A percentile compares a stretch with the other conserved stretches of the same genome.
Evolutionary conservation across 2,797 vertebrate species (phyloP).

Genomic region (Pogoniulus pusillus): DNA sequence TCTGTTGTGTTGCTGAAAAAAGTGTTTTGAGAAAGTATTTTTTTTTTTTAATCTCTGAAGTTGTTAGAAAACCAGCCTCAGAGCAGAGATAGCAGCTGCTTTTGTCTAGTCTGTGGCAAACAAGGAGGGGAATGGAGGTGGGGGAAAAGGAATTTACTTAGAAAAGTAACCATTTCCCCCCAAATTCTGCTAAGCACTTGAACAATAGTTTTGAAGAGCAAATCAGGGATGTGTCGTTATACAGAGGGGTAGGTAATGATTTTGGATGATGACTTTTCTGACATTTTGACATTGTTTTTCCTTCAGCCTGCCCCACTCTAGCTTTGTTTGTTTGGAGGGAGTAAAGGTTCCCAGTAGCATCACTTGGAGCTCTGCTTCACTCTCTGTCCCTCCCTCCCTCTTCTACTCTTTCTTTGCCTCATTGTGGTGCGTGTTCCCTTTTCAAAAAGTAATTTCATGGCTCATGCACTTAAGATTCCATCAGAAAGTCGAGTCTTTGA

Average conservation of each 20-base stretch:
- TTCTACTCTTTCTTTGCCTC: not conserved
- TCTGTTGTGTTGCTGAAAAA: not conserved
- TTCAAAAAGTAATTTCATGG: conserved; percentile 83
- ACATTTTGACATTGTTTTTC: not conserved
- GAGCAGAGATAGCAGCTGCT: not conserved
- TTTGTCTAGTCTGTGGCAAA: not conserved
- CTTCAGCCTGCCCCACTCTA: not conserved
- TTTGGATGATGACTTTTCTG: conserved; percentile 21
- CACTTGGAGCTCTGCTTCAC: conserved; percentile 1
- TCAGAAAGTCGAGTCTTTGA: conserved; percentile 77
- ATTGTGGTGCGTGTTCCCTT: conserved; percentile 46
- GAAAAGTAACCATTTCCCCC: not conserved
- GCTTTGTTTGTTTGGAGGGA: conserved; percentile 42
- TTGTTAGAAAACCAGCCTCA: not conserved
- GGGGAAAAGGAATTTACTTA: not conserved
- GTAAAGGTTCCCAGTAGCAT: conserved; percentile 7
- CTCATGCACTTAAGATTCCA: conserved; percentile 82
- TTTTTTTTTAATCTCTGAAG: not conserved
- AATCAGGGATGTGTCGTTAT: conserved; percentile 2
- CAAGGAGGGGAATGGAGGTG: not conserved
- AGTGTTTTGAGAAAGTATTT: not conserved
- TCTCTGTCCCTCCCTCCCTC: not conserved
- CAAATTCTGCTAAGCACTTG: not conserved
- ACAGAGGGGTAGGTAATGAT: not conserved
- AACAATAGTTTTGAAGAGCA: not conserved